A percentile compares a stretch with the other conserved stretches of the same genome.
Conservation (phyloP, 2,797 vertebrate genomes). For the Myotis planiceps region DNA sequence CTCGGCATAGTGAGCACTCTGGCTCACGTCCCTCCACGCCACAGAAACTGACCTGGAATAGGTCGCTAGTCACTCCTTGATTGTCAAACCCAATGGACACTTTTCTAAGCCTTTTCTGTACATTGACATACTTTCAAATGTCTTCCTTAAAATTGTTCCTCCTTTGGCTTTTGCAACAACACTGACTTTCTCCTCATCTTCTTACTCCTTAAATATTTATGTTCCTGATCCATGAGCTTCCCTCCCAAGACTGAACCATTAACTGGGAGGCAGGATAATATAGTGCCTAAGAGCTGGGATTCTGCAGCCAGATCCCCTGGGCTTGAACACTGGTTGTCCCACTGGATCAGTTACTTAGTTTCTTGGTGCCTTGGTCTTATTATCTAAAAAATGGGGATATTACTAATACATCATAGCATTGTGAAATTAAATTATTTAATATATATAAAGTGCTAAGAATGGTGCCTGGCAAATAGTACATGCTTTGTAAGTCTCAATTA, state of each 20-base stretch:
- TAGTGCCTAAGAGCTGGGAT: background rate
- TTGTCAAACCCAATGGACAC: background rate
- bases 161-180: background rate
- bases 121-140: slow-evolving; percentile 11
- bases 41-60: background rate
- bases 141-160: background rate
- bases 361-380: background rate
- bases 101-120: background rate
- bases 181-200: background rate
- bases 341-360: background rate
- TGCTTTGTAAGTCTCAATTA: background rate
- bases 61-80: background rate
- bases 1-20: background rate
- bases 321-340: background rate
- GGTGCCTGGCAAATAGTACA: background rate
- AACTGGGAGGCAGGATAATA: background rate
- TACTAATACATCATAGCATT: background rate
- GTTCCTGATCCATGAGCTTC: background rate
- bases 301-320: background rate
- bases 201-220: background rate
- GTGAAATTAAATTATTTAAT: slow-evolving; percentile 30
- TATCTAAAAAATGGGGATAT: background rate
- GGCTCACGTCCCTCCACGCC: background rate
- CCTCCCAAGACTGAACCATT: background rate
- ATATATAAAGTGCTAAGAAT: background rate